A percentile compares a stretch with the other conserved stretches of the same genome.
These are phyloP conservation scores for Anguilla marmorata DNA, from an alignment of 2,797 vertebrate species.

Conservation along the genomic window DNA sequence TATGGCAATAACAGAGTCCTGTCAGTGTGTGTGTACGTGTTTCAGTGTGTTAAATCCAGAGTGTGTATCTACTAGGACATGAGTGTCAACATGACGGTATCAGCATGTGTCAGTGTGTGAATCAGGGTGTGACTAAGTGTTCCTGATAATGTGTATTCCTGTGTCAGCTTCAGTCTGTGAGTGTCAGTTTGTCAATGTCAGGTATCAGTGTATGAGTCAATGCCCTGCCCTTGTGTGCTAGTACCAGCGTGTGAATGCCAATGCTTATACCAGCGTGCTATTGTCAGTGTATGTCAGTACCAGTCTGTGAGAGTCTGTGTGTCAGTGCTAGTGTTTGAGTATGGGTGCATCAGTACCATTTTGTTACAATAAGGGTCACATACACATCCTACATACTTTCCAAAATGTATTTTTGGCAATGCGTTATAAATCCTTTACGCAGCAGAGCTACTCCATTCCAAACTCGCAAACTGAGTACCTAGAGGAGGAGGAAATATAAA, in stretches of 20 bases:
- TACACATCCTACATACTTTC: background rate
- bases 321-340: background rate
- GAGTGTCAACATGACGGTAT: background rate
- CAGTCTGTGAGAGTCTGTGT: background rate
- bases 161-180: background rate
- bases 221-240: conserved; percentile 8
- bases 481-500: too few relatives aligned
- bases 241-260: background rate
- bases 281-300: background rate
- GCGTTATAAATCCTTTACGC: background rate
- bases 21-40: background rate
- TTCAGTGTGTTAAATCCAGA: background rate
- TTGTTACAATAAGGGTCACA: background rate
- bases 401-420: background rate
- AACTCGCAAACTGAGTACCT: background rate
- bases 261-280: background rate
- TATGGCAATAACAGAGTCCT: too few relatives aligned
- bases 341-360: background rate
- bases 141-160: background rate
- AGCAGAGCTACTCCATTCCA: background rate
- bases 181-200: background rate
- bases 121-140: conserved; percentile 16
- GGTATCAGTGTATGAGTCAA: background rate
- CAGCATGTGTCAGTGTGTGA: background rate
- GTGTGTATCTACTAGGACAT: background rate